phyloP scores from a whole-genome alignment of 2,113 vertebrate genomes.

The Saguinus imperator region DNA sequence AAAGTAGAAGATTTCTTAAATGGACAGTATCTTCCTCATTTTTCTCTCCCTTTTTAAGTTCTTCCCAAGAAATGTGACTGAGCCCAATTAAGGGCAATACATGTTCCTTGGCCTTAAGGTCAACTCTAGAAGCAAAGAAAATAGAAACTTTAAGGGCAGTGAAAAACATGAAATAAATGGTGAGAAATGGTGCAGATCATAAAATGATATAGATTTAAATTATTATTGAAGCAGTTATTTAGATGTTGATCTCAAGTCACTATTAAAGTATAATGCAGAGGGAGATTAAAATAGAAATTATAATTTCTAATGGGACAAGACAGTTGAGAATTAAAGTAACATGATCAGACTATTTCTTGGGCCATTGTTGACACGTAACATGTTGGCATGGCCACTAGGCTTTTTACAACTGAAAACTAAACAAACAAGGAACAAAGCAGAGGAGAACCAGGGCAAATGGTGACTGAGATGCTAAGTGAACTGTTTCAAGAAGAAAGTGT shows the following conservation, averaged over 20 bases:
- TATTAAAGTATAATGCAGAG: neutral
- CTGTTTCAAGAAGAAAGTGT: neutral
- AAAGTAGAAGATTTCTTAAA: constrained; percentile 7
- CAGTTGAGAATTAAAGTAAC: neutral
- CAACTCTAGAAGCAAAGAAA: neutral
- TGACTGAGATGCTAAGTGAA: neutral
- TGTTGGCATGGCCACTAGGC: neutral
- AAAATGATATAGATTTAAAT: neutral
- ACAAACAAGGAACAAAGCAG: neutral
- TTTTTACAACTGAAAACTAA: neutral
- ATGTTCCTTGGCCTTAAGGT: neutral
- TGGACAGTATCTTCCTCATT: neutral
- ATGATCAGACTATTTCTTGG: neutral
- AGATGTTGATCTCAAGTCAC: neutral
- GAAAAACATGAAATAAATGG: neutral
- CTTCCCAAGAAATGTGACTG: neutral
- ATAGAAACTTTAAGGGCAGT: neutral
- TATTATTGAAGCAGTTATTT: neutral
- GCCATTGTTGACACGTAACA: neutral
- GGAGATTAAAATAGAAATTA: neutral
- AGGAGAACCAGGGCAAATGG: neutral
- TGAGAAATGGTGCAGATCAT: neutral
- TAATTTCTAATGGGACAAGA: neutral
- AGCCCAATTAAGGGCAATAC: neutral
- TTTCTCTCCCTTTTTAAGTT: neutral